Conservation (phyloP, 2,113 vertebrate species). For the Lates calcarifer region DNA sequence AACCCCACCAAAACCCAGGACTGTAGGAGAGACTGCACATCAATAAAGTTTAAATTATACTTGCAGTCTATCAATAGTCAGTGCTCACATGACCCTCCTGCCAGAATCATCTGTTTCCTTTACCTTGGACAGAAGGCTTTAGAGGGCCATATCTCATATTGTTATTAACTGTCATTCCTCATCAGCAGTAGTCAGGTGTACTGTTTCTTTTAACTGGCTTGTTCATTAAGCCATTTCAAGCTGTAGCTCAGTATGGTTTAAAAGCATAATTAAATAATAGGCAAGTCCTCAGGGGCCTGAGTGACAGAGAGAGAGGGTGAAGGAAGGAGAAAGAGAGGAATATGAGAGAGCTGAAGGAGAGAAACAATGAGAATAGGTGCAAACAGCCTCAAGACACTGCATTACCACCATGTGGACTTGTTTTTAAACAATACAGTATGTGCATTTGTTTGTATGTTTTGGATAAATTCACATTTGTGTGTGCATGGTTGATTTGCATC, state of each 20-base stretch:
- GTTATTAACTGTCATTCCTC: too few relatives aligned
- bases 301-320: neutral
- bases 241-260: conserved; percentile 19
- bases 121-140: conserved; percentile 10
- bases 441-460: neutral
- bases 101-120: neutral
- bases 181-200: conserved; percentile 32
- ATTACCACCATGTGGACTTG: too few relatives aligned
- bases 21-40: neutral
- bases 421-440: neutral
- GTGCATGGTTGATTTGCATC: too few relatives aligned
- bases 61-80: neutral
- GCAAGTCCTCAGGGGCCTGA: conserved; percentile 29
- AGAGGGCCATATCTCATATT: neutral
- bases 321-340: conserved; percentile 22
- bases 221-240: conserved; percentile 32
- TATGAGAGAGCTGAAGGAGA: neutral
- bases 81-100: neutral
- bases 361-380: neutral
- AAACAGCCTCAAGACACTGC: neutral
- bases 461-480: too few relatives aligned
- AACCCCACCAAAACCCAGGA: neutral
- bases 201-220: conserved; percentile 44
- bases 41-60: neutral
- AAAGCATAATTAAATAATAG: conserved; percentile 64